Evolutionary conservation across 1,140 invertebrate species (phyloP).

Genomic region (Micrasema minimum): DNA sequence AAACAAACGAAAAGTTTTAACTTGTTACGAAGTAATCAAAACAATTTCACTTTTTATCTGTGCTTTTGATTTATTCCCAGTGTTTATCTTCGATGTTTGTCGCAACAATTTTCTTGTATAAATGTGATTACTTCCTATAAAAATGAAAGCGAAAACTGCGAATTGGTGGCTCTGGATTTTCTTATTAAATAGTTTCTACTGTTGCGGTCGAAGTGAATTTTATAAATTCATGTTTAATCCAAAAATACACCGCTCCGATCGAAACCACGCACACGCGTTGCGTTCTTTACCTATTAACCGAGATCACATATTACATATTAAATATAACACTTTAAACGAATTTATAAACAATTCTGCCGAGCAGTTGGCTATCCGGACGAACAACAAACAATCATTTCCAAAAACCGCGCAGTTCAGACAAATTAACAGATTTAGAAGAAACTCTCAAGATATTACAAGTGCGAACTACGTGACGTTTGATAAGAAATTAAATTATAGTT

Average conservation of each 20-base stretch:
- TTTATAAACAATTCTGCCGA: not conserved
- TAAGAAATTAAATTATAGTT: not conserved
- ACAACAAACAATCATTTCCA: slow-evolving; percentile 11
- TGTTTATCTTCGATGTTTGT: no score
- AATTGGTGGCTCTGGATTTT: slow-evolving; percentile 20
- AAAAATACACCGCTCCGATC: slow-evolving; percentile 8
- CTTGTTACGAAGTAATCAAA: not conserved
- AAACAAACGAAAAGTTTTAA: not conserved
- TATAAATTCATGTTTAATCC: slow-evolving; percentile 17
- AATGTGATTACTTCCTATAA: not conserved
- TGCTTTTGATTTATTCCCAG: no score
- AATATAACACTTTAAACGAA: not conserved
- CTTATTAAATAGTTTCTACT: slow-evolving; percentile 20
- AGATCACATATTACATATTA: slow-evolving; percentile 18
- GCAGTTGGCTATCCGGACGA: not conserved
- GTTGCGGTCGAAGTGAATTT: slow-evolving; percentile 17
- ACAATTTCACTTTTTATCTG: no score
- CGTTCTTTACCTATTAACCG: not conserved
- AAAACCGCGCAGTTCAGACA: not conserved
- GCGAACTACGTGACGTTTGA: not conserved
- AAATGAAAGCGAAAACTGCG: slow-evolving; percentile 3
- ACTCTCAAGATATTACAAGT: no score
- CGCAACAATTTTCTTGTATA: no score
- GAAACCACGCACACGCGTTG: not conserved
- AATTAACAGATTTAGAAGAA: slow-evolving; percentile 9